These are phyloP conservation scores for Lepidurus apus DNA, from an alignment of 1,140 invertebrate species.

Conservation along the genomic window DNA sequence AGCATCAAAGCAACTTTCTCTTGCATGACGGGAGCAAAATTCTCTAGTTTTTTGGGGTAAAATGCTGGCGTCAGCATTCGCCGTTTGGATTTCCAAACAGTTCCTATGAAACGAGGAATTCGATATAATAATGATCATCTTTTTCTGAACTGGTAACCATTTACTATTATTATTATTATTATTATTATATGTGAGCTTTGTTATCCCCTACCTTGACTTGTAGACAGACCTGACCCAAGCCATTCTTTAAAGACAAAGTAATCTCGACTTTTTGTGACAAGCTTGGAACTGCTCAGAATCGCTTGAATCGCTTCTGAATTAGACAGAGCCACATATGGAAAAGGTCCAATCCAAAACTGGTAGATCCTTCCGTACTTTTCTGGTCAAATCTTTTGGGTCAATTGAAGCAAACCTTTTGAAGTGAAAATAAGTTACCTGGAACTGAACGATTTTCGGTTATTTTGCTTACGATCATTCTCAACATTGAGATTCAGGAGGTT, in stretches of 20 bases:
- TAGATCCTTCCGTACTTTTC: not conserved
- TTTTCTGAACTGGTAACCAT: no score
- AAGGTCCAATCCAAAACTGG: not conserved
- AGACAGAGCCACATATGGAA: not conserved
- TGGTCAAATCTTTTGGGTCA: not conserved
- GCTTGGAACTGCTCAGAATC: conserved; percentile 61
- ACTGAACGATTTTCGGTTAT: not conserved
- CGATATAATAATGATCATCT: no score
- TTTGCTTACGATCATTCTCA: conserved; percentile 47
- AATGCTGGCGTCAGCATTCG: conserved; percentile 58
- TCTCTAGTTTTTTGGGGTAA: conserved; percentile 58
- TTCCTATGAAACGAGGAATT: conserved; percentile 39
- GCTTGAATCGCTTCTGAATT: conserved; percentile 45
- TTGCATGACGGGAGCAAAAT: conserved; percentile 60
- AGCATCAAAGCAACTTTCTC: conserved; percentile 63
- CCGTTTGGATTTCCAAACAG: conserved; percentile 52
- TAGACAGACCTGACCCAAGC: conserved; percentile 69
- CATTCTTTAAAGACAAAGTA: conserved; percentile 69
- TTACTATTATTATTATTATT: no score
- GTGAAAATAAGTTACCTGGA: not conserved
- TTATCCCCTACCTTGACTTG: conserved; percentile 58
- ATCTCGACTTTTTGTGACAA: conserved; percentile 64
- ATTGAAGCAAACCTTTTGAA: not conserved
- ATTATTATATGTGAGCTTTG: not conserved
- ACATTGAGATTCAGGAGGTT: conserved; percentile 47